Percentiles rank a stretch among this genome's conserved stretches.
Conservation (phyloP, 2,113 vertebrate genomes). For the Takifugu bimaculatus region DNA sequence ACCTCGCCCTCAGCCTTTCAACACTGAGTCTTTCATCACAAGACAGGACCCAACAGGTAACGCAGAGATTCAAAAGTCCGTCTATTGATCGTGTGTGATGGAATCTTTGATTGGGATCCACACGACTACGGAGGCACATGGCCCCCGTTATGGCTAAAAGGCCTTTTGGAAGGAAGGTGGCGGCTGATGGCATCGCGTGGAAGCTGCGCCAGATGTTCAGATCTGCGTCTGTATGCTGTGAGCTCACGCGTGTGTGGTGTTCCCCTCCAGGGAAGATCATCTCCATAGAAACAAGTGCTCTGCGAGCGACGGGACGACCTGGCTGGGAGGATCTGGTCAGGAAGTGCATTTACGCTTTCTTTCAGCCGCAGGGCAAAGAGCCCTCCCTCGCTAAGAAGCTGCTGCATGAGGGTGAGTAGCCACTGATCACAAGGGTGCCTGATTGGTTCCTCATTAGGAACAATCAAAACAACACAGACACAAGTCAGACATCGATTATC, state of each 20-base stretch:
- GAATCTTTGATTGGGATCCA: neutral
- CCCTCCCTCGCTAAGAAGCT: slow-evolving; percentile 93
- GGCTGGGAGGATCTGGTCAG: slow-evolving; percentile 97
- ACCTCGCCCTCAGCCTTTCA: slow-evolving; percentile 78
- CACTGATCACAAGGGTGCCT: neutral
- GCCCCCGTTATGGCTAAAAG: neutral
- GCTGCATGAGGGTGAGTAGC: slow-evolving; percentile 87
- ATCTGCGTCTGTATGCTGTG: slow-evolving; percentile 14
- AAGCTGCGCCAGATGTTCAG: slow-evolving; percentile 13
- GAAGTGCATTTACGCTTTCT: slow-evolving; percentile 97
- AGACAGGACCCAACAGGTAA: slow-evolving; percentile 96
- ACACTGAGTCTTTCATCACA: slow-evolving; percentile 90
- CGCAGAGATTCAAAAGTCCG: neutral
- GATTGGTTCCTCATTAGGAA: neutral
- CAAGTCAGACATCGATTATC: too few relatives aligned
- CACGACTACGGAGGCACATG: neutral
- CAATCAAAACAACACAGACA: too few relatives aligned
- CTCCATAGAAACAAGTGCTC: slow-evolving; percentile 93
- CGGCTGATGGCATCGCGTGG: neutral
- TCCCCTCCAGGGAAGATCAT: slow-evolving; percentile 89
- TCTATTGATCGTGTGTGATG: neutral
- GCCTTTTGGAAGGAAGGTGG: neutral
- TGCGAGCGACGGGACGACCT: slow-evolving; percentile 87
- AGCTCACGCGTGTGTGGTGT: slow-evolving; percentile 3
- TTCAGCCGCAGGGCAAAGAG: slow-evolving; percentile 93